These are phyloP conservation scores for Dolichoris vasculosae DNA, from an alignment of 1,140 invertebrate genomes.

Conservation along the genomic window DNA sequence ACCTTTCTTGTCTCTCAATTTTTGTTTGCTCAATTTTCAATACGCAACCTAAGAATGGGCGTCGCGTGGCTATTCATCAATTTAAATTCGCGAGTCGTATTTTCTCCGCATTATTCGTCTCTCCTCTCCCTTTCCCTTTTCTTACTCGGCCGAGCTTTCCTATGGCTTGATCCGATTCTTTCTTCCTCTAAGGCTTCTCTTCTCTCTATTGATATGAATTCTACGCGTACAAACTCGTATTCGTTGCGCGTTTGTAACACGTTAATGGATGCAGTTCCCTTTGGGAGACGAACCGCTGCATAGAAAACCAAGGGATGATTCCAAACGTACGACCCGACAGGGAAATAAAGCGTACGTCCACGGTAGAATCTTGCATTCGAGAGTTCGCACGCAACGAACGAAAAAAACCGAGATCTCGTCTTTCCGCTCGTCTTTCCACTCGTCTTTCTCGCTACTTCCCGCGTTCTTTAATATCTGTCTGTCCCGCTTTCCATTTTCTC, in stretches of 20 bases:
- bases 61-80: constrained; percentile 66
- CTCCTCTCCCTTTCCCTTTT: not conserved
- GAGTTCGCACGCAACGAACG: constrained; percentile 5
- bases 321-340: constrained; percentile 70
- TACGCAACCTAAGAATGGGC: constrained; percentile 11
- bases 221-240: constrained; percentile 55
- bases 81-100: constrained; percentile 64
- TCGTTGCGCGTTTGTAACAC: constrained; percentile 45
- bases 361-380: constrained; percentile 27
- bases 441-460: not conserved
- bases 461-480: not conserved
- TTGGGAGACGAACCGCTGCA: constrained; percentile 55
- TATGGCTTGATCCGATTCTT: not conserved
- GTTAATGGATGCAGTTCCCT: constrained; percentile 67
- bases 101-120: constrained; percentile 62
- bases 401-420: not conserved
- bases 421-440: not conserved
- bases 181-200: not conserved
- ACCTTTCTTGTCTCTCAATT: no score
- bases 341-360: constrained; percentile 68
- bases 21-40: constrained; percentile 32
- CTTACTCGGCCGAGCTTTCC: not conserved
- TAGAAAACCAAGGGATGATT: constrained; percentile 62
- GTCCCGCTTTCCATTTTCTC: not conserved
- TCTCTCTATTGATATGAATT: constrained; percentile 60